Evolutionary conservation across 2,797 vertebrate genomes (phyloP).

Genomic region (Poliocrania exsul): DNA sequence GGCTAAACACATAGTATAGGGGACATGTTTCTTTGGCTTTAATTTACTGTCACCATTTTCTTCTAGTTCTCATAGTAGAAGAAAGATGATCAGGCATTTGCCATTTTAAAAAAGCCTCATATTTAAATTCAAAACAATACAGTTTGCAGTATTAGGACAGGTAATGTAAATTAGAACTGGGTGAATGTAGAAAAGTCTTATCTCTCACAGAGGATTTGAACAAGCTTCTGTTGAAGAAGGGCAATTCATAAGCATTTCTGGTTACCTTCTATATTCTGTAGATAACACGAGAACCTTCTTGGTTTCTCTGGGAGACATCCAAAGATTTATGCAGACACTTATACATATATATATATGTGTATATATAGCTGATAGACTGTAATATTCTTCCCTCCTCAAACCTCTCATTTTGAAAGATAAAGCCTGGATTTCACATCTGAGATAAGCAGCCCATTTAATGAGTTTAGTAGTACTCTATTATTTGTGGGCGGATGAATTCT

Average conservation of each 20-base stretch:
- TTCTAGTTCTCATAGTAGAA: not conserved
- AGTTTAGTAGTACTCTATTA: not conserved
- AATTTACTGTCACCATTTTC: not conserved
- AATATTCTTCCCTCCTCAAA: not conserved
- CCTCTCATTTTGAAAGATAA: slow-evolving; percentile 30
- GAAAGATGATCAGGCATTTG: not conserved
- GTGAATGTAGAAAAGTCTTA: not conserved
- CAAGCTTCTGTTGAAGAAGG: not conserved
- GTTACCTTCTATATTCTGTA: not conserved
- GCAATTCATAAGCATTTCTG: not conserved
- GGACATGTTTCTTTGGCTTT: not conserved
- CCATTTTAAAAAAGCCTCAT: not conserved
- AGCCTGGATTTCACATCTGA: not conserved
- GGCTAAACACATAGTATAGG: not conserved
- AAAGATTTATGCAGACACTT: not conserved
- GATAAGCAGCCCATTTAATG: slow-evolving; percentile 28
- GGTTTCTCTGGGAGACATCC: not conserved
- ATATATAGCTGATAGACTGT: not conserved
- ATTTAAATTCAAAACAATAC: not conserved
- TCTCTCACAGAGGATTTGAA: not conserved
- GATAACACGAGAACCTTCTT: not conserved
- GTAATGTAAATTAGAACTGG: not conserved
- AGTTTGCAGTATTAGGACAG: not conserved
- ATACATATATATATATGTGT: not conserved
- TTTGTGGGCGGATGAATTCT: not conserved